Conservation (phyloP, 2,113 vertebrate species). For the Alouatta palliata region DNA sequence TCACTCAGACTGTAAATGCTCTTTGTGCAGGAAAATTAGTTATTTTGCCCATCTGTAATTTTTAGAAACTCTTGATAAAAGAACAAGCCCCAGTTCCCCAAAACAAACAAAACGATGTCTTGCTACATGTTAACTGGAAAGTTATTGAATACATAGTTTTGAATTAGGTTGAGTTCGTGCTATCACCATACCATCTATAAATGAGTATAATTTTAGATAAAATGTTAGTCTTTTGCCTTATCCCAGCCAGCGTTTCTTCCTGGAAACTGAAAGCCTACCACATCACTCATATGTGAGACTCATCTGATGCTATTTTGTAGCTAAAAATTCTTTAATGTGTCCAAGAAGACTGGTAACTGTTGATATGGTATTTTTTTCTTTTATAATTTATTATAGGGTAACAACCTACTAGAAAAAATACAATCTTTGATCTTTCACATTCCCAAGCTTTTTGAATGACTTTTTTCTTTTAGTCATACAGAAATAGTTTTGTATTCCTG, state of each 20-base stretch:
- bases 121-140: constrained; percentile 7
- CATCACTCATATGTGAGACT: background rate
- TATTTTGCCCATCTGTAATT: constrained; percentile 21
- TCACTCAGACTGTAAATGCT: background rate
- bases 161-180: background rate
- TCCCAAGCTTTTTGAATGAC: constrained; percentile 15
- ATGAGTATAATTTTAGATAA: constrained; percentile 25
- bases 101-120: constrained; percentile 11
- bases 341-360: constrained; percentile 1
- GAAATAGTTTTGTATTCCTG: constrained; percentile 44
- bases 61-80: constrained; percentile 48
- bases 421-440: constrained; percentile 45
- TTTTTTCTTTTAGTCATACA: constrained; percentile 18
- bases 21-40: constrained; percentile 17
- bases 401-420: constrained; percentile 14
- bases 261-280: constrained; percentile 42
- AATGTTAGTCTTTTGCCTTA: constrained; percentile 23
- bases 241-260: background rate
- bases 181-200: constrained; percentile 37
- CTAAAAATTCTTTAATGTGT: constrained; percentile 49
- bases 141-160: background rate
- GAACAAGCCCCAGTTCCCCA: background rate
- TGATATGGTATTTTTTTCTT: background rate
- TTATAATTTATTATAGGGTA: background rate
- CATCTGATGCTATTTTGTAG: constrained; percentile 31